Evolutionary conservation across 2,113 vertebrate species (phyloP), one percentile per base, ranked within the genome.

Genomic region (Oxyura jamaicensis): DNA sequence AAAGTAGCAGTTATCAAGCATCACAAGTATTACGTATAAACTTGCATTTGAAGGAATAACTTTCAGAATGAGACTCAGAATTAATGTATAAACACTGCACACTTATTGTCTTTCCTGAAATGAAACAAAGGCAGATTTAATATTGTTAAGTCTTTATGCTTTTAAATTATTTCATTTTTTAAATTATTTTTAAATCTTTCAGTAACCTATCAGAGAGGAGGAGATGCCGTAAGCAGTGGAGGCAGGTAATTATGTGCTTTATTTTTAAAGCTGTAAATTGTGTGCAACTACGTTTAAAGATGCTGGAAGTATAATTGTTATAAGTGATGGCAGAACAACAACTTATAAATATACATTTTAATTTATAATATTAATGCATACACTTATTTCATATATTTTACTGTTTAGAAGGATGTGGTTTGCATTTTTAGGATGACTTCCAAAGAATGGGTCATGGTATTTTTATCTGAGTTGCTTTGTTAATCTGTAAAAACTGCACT

Each of bases 121-220:
- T 60, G 36, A 91, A 95, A 83, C 77, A 92, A 88, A 81, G 71
- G 59, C 6, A 4, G 65, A 56, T 80, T 36, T 52, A 83, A 18
- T 71, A 17, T 8, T 86, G 53, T 46, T 88, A 19, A 74, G 60
- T 74, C 31, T 68, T 84, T 18, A 41, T 93, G 73, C 25, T 63
- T 96, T 95, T 83, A 90, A 95, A 91, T 95, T 74, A 31, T 95
- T 46, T 46, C 44, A 4, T 46, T 44, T 44, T 95, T 75, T 25
- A 18, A 78, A 94, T 82, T 85, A 91, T 88, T 91, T 88, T 90
- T 41, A 90, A 93, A 85, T 88, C 86, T 98, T 98, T 80, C 97
- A 99, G 99, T 99, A 97, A 99, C 99, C 6, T 99, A 99, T 97
- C 99, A 99, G 97, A 99, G 99, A 98, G 99, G 99, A 91, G 99